These are phyloP conservation scores for Anisognathus igniventris DNA, from an alignment of 2,797 vertebrate genomes.

Conservation along the genomic window DNA sequence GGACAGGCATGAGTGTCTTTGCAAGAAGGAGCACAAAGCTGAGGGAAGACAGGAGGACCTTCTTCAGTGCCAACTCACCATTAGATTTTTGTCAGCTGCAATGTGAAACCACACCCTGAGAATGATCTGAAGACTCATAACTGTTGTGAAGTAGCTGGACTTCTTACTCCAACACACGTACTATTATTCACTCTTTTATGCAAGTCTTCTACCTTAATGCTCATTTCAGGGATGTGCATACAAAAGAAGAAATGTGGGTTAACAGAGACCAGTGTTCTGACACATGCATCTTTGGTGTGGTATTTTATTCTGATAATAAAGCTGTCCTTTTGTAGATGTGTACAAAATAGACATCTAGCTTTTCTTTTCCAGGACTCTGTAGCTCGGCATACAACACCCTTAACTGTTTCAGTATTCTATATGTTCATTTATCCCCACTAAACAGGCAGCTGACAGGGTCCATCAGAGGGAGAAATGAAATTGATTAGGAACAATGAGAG, in stretches of 20 bases:
- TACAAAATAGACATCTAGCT: not conserved
- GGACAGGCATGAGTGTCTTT: not conserved
- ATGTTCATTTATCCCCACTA: not conserved
- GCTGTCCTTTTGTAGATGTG: not conserved
- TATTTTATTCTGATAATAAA: not conserved
- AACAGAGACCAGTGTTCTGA: not conserved
- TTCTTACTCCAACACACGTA: not conserved
- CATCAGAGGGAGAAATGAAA: not conserved
- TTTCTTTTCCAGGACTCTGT: not conserved
- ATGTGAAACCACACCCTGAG: not conserved
- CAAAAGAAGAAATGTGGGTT: not conserved
- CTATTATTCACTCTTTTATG: not conserved
- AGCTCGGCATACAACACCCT: not conserved
- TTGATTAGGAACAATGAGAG: not conserved
- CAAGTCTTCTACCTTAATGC: not conserved
- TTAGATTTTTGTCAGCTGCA: not conserved
- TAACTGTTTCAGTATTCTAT: not conserved
- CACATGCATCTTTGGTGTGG: fast-evolving
- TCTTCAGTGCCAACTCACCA: not conserved
- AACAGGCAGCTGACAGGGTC: not conserved
- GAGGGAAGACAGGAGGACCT: not conserved
- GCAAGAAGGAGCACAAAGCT: not conserved
- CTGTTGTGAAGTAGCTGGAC: not conserved
- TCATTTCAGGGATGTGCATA: not conserved
- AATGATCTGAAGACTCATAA: not conserved